Evolutionary conservation across 2,113 vertebrate species (phyloP), one percentile per base, ranked within the genome.

Genomic region (Eulacestoma nigropectus): DNA sequence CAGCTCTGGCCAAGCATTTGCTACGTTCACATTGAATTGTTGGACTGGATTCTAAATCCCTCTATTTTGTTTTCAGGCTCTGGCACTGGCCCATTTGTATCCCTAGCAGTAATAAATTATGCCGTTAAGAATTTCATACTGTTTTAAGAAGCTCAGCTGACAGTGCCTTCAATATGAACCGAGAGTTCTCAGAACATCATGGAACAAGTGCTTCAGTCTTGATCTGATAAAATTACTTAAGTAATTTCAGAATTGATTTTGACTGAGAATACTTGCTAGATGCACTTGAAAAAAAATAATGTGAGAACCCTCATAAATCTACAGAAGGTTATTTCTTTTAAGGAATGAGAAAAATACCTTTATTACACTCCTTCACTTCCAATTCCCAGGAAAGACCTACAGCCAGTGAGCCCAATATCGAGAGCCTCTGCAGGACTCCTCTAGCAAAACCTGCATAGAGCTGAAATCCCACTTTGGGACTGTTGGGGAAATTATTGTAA

Each of bases 51-150:
- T 89, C 73, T 62, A 88, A 84, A 81, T 50, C 57, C 30, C 53
- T 37, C 7, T 52, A 39, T 56, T 77, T 87, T 65, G 64, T 64
- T 91, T 84, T 83, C 74, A 79, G 63, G 32, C 56, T 82, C 79
- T 84, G 72, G 91, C 86, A 89, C 56, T 10, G 44, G 49, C 49
- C 69, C 63, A 73, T 65, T 33, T 72, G 29, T 91, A 62, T 52
- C 59, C 46, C 27, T 62, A 65, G 84, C 46, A 89, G 33, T 55
- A 89, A 94, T 85, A 93, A 92, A 87, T 87, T 75, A 87, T 7
- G 27, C 42, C 93, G 64, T 79, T 85, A 79, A 68, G 52, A 89
- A 90, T 87, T 93, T 84, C 62, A 60, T 85, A 56, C 53, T 49
- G n/a, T 69, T 91, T 93, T 79, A 93, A 93, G 74, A 69, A 93